Base-by-base conservation (phyloP, 2,797 vertebrate genomes). In the Sebastes goodei region DNA sequence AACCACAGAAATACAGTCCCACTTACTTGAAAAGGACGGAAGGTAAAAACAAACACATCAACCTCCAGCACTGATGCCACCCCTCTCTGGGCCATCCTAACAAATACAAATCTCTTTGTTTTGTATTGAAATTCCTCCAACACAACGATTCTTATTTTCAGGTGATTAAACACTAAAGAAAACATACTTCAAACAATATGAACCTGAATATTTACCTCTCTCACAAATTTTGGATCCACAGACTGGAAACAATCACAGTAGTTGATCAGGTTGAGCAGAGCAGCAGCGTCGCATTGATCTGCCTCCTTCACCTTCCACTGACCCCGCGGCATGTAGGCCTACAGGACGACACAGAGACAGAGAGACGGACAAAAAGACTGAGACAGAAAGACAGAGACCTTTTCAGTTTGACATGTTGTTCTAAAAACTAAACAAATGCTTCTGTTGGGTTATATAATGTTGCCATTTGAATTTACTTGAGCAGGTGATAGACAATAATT, bases 281-380 rank as follows among this genome's bases (percentile, higher is more conserved):
- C 95, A n/a, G 95, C 92, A 4, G 95, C 81, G 5, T 96, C 96
- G 29, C 93, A 96, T 5, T 95, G 77, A 32, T 94, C 80, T 0
- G 94, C 84, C 4, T 91, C 83, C n/a, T 67, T 93, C 80, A 84
- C 80, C 46, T 94, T 88, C 2, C 74, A 52, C 88, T 95, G 94
- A 85, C 96, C 96, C 67, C 93, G 93, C 4, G 95, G 94, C 95
- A 96, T 96, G 84, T 94, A 96, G 67, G 96, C 95, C 95, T 96
- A 46, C 1, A 78, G 14, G 63, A 1, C 56, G 57, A 56, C 6
- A 72, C 8, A 57, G 17, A 73, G 61, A 67, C 6, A 49, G 10
- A 46, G 33, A 25, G 20, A 35, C 33, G 33, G 33, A 35, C 33
- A 35, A 35, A 35, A 35, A 42, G 12, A 38, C 35, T 38, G 5